Evolutionary conservation across 2,113 vertebrate species (phyloP).

Genomic region (Brachyhypopomus gauderio): DNA sequence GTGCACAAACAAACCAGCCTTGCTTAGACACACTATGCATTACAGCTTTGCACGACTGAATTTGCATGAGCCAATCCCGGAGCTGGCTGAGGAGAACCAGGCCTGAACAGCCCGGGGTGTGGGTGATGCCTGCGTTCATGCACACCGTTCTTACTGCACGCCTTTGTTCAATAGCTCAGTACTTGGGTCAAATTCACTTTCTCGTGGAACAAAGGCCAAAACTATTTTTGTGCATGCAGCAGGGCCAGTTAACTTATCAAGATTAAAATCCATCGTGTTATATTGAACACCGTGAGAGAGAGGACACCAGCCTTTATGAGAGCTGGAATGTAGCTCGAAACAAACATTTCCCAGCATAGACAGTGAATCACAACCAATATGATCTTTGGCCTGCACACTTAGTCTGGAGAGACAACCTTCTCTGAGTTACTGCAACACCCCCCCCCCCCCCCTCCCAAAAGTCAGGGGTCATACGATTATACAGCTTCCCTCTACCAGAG

Average conservation of each 20-base stretch:
- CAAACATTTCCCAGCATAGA: background rate
- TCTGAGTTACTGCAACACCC: background rate
- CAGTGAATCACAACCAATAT: background rate
- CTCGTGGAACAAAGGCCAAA: background rate
- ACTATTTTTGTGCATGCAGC: background rate
- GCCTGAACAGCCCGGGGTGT: slow-evolving; percentile 1
- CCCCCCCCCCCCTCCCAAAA: background rate
- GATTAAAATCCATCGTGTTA: too few relatives aligned
- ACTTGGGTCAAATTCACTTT: background rate
- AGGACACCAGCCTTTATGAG: background rate
- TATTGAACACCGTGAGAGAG: too few relatives aligned
- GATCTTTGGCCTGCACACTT: background rate
- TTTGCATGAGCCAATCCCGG: slow-evolving; percentile 6
- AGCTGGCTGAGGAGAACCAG: background rate
- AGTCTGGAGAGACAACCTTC: background rate
- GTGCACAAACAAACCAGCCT: background rate
- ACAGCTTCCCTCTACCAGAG: background rate
- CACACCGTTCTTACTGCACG: background rate
- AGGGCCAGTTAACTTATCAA: background rate
- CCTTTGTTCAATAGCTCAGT: slow-evolving; percentile 6
- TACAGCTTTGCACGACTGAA: background rate
- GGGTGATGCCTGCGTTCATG: slow-evolving; percentile 32
- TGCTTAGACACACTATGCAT: background rate
- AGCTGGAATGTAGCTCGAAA: too few relatives aligned
- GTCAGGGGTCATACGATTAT: background rate